A percentile compares a stretch with the other conserved stretches of the same genome.
Evolutionary conservation across 2,797 vertebrate species (phyloP).

Genomic region (Poeciliopsis infans): DNA sequence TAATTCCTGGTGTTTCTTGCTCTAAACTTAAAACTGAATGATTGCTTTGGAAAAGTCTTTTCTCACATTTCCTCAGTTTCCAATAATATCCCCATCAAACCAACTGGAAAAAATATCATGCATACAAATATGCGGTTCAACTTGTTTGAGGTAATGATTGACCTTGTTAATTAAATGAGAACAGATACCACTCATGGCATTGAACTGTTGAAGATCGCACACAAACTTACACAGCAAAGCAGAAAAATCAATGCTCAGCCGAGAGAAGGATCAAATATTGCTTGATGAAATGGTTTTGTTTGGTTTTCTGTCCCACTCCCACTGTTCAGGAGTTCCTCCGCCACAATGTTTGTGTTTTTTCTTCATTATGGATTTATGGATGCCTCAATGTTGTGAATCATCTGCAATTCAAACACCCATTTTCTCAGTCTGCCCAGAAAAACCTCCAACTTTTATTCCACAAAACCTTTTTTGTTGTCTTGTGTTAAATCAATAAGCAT

Average conservation of each 20-base stretch:
- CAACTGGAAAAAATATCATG: constrained; percentile 15
- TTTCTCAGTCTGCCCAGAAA: constrained; percentile 62
- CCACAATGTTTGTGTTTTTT: constrained; percentile 72
- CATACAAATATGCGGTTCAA: constrained; percentile 17
- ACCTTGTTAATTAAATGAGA: constrained; percentile 72
- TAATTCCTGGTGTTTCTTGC: constrained; percentile 63
- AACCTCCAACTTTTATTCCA: constrained; percentile 56
- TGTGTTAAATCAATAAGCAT: constrained; percentile 67
- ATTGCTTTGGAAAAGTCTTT: constrained; percentile 34
- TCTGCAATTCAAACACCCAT: constrained; percentile 62
- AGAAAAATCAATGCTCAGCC: constrained; percentile 48
- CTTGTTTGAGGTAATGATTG: constrained; percentile 57
- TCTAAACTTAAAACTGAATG: constrained; percentile 51
- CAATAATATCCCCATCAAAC: constrained; percentile 26
- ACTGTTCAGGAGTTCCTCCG: constrained; percentile 61
- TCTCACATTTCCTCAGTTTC: constrained; percentile 37
- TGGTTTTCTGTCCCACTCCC: constrained; percentile 65
- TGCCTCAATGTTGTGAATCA: constrained; percentile 63
- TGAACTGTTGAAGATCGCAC: constrained; percentile 52
- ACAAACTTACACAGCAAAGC: constrained; percentile 51
- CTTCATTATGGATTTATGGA: constrained; percentile 73
- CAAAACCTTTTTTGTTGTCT: constrained; percentile 46
- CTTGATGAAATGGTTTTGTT: constrained; percentile 62
- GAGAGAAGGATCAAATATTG: constrained; percentile 57
- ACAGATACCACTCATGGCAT: constrained; percentile 31